phyloP scores from a whole-genome alignment of 1,140 invertebrate genomes.

The Pachyrhynchus sulphureomaculatus region DNA sequence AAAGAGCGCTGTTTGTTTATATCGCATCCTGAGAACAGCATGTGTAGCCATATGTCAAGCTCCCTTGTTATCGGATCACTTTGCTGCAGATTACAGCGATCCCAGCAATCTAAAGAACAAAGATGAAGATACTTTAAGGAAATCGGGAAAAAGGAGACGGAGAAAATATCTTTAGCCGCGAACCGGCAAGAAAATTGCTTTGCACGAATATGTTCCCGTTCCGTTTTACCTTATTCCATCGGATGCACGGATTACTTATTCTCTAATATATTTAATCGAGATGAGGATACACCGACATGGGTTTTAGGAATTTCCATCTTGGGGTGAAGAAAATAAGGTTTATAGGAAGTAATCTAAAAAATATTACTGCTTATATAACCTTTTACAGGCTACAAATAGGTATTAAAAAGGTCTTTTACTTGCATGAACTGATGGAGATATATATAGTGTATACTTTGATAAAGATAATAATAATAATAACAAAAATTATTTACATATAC shows the following conservation, averaged over 20 bases:
- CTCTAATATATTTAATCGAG: conserved; percentile 40
- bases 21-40: conserved; percentile 44
- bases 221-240: conserved; percentile 33
- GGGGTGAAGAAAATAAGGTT: conserved; percentile 23
- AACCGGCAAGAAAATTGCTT: conserved; percentile 44
- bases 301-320: conserved; percentile 18
- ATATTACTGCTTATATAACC: conserved; percentile 13
- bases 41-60: conserved; percentile 48
- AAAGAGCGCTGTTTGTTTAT: conserved; percentile 49
- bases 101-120: conserved; percentile 39
- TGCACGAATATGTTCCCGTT: conserved; percentile 38
- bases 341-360: conserved; percentile 12
- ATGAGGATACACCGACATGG: conserved; percentile 12
- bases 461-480: neutral
- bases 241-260: conserved; percentile 43
- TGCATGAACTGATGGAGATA: neutral
- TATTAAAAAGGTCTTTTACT: neutral
- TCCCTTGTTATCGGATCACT: conserved; percentile 46
- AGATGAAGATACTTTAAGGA: conserved; percentile 21
- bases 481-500: no score
- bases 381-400: neutral
- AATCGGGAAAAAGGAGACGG: conserved; percentile 28
- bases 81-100: conserved; percentile 47
- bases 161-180: conserved; percentile 40
- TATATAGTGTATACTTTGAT: neutral